A percentile compares a stretch with the other conserved stretches of the same genome.
Evolutionary conservation across 2,888 invertebrate genomes (phyloP).

Genomic region (Plagodis dolabraria): DNA sequence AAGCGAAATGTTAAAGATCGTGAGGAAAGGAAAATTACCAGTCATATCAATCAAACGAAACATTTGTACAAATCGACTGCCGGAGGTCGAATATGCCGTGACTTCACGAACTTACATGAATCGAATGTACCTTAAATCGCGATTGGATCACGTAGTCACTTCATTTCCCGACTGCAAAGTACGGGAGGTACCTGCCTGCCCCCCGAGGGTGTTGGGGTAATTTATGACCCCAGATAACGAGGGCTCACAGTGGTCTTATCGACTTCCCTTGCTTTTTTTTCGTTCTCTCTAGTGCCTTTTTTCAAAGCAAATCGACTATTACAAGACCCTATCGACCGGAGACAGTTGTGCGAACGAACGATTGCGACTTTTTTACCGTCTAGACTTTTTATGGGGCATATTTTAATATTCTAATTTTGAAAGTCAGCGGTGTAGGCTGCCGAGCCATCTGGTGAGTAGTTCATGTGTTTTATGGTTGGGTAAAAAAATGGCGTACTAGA

Average conservation of each 20-base stretch:
- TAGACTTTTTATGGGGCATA: constrained; percentile 49
- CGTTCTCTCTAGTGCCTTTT: constrained; percentile 70
- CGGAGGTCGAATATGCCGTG: constrained; percentile 51
- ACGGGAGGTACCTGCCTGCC: constrained; percentile 73
- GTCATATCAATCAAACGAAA: constrained; percentile 31
- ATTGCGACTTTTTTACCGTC: constrained; percentile 52
- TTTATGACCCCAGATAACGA: constrained; percentile 83
- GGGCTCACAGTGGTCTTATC: constrained; percentile 81
- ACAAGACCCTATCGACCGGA: constrained; percentile 67
- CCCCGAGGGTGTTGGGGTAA: constrained; percentile 78
- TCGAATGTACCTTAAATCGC: constrained; percentile 80
- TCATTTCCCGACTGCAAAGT: constrained; percentile 69
- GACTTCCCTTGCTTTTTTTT: constrained; percentile 72
- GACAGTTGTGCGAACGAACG: constrained; percentile 55
- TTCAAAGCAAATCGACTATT: constrained; percentile 77
- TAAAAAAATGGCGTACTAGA: constrained; percentile 11
- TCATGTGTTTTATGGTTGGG: constrained; percentile 31
- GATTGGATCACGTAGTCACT: constrained; percentile 84
- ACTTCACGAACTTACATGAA: constrained; percentile 60
- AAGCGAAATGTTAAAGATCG: constrained; percentile 24
- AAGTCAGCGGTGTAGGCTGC: constrained; percentile 38
- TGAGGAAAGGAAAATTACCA: constrained; percentile 34
- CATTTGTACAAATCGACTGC: constrained; percentile 26
- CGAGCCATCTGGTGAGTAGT: constrained; percentile 36
- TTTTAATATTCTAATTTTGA: constrained; percentile 39